phyloP scores from a whole-genome alignment of 2,113 vertebrate genomes.

The Callionymus lyra region DNA sequence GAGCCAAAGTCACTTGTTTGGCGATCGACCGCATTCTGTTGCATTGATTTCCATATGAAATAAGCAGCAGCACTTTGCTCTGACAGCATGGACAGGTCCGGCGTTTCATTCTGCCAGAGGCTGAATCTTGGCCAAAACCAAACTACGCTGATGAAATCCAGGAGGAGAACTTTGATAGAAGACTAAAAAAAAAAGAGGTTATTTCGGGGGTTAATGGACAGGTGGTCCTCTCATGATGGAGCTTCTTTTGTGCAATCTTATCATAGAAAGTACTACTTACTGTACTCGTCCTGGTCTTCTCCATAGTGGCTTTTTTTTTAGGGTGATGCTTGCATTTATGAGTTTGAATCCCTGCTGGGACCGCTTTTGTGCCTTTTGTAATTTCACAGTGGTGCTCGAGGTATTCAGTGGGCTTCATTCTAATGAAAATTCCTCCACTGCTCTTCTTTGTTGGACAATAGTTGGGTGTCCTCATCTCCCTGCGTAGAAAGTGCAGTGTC shows the following conservation, averaged over 20 bases:
- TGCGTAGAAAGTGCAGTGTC: slow-evolving; percentile 45
- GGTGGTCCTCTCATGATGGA: too few species aligned
- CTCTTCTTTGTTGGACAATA: slow-evolving; percentile 64
- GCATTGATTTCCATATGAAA: slow-evolving; percentile 77
- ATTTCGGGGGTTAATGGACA: slow-evolving; percentile 6
- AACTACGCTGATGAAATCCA: slow-evolving; percentile 53
- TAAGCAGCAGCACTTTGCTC: slow-evolving; percentile 56
- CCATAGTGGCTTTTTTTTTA: slow-evolving; percentile 43
- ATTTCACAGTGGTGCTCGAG: slow-evolving; percentile 62
- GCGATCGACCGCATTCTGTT: slow-evolving; percentile 71
- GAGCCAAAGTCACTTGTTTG: slow-evolving; percentile 76
- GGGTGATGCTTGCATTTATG: slow-evolving; percentile 59
- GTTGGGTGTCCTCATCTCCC: slow-evolving; percentile 60
- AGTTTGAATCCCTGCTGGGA: slow-evolving; percentile 54
- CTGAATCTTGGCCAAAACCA: slow-evolving; percentile 56
- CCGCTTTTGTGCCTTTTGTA: slow-evolving; percentile 61
- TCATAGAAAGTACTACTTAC: slow-evolving; percentile 27
- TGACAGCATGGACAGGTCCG: slow-evolving; percentile 55
- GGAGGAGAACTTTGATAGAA: slow-evolving; percentile 43
- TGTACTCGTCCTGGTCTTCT: slow-evolving; percentile 42
- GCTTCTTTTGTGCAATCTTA: slow-evolving; percentile 20
- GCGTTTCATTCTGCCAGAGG: slow-evolving; percentile 54
- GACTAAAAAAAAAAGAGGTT: slow-evolving; percentile 42
- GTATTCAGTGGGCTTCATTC: slow-evolving; percentile 65
- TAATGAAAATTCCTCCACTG: slow-evolving; percentile 74